Conservation (phyloP, 2,113 vertebrate genomes). For the Sialia sialis region DNA sequence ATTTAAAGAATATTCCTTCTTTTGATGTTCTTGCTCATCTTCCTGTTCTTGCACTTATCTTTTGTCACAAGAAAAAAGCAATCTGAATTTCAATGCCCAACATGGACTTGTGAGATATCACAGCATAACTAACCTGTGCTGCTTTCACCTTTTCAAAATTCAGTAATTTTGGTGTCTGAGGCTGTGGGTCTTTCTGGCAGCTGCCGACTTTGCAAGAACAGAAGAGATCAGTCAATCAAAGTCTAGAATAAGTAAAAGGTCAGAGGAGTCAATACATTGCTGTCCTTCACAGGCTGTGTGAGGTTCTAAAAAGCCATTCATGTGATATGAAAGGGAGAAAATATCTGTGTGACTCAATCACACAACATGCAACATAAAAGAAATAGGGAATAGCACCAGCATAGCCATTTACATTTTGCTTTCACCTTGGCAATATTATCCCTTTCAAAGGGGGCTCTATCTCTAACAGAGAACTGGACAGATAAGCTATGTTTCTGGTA, state of each 20-base stretch:
- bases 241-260: slow-evolving; percentile 27
- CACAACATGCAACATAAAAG: neutral
- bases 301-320: neutral
- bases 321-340: neutral
- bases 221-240: slow-evolving; percentile 26
- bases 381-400: neutral
- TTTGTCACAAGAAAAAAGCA: neutral
- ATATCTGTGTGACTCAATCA: neutral
- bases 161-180: neutral
- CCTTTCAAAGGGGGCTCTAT: neutral
- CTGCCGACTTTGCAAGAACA: neutral
- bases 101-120: neutral
- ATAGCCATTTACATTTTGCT: neutral
- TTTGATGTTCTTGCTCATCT: neutral
- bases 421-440: neutral
- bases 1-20: neutral
- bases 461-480: neutral
- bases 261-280: neutral
- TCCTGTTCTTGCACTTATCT: neutral
- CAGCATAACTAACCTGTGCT: neutral
- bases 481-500: rapidly evolving
- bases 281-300: slow-evolving; percentile 12
- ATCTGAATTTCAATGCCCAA: neutral
- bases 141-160: slow-evolving; percentile 41
- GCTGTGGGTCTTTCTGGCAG: neutral